Evolutionary conservation across 1,140 invertebrate species (phyloP).

Genomic region (Bombus waltoni): DNA sequence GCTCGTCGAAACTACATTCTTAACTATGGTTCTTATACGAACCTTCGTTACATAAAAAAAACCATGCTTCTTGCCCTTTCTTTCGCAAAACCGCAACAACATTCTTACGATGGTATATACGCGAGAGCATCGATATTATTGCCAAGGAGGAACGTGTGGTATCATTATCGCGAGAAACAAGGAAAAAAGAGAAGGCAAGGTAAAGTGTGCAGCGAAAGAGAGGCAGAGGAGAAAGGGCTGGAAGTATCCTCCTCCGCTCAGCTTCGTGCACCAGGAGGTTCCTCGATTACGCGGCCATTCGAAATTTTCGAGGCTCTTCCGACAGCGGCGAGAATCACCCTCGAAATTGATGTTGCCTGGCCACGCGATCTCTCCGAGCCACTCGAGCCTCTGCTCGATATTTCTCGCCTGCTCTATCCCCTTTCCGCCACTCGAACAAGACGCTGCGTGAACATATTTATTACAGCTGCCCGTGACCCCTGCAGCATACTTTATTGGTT

Average conservation of each 20-base stretch:
- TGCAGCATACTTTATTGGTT: slow-evolving; percentile 12
- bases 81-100: not conserved
- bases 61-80: not conserved
- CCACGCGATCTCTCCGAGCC: slow-evolving; percentile 54
- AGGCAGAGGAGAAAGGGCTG: not conserved
- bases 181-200: not conserved
- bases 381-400: slow-evolving; percentile 53
- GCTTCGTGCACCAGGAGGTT: slow-evolving; percentile 48
- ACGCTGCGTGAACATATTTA: slow-evolving; percentile 16
- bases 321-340: slow-evolving; percentile 58
- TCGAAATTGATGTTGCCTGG: slow-evolving; percentile 58
- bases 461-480: slow-evolving; percentile 14
- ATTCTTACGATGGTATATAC: not conserved
- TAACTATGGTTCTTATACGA: not conserved
- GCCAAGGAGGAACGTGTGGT: not conserved
- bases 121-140: not conserved
- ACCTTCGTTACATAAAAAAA: not conserved
- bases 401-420: slow-evolving; percentile 18
- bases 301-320: slow-evolving; percentile 61
- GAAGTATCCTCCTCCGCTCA: slow-evolving; percentile 8
- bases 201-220: not conserved
- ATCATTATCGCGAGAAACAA: not conserved
- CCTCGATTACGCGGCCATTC: slow-evolving; percentile 60
- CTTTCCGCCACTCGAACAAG: slow-evolving; percentile 13
- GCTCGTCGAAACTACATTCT: not conserved